phyloP scores from a whole-genome alignment of 2,797 vertebrate species.

The Onychomys leucogaster region DNA sequence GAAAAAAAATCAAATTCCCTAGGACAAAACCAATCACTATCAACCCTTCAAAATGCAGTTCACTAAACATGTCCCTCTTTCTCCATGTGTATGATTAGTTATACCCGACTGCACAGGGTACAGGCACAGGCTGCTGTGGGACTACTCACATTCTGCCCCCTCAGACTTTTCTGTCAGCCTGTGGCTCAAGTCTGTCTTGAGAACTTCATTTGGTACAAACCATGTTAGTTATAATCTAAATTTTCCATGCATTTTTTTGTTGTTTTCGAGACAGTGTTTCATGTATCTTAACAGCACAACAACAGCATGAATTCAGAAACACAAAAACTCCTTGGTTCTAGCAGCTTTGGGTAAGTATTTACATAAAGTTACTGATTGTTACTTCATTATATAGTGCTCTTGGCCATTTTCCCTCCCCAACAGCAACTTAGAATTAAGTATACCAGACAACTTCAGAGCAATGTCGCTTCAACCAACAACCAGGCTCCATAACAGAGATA shows the following conservation, averaged over 20 bases:
- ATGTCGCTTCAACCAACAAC: background rate
- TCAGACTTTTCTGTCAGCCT: background rate
- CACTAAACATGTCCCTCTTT: background rate
- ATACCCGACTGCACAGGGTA: background rate
- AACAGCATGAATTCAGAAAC: conserved; percentile 33
- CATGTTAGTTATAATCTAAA: background rate
- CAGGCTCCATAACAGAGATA: conserved; percentile 20
- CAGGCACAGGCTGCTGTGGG: background rate
- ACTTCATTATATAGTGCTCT: background rate
- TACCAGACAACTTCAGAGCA: background rate
- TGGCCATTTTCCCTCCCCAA: conserved; percentile 31
- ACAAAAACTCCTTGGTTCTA: conserved; percentile 23
- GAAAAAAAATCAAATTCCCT: background rate
- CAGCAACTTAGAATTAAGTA: background rate
- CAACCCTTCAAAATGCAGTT: background rate
- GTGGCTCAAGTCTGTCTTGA: background rate
- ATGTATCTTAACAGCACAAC: background rate
- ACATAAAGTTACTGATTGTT: conserved; percentile 13
- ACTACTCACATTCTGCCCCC: background rate
- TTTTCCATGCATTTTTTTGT: background rate
- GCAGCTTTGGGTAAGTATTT: background rate
- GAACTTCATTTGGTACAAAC: background rate
- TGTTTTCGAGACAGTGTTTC: background rate
- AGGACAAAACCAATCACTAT: conserved; percentile 1
- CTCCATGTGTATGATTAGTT: background rate